Conservation (phyloP, 2,113 vertebrate species). For the Rousettus leschenaultii region DNA sequence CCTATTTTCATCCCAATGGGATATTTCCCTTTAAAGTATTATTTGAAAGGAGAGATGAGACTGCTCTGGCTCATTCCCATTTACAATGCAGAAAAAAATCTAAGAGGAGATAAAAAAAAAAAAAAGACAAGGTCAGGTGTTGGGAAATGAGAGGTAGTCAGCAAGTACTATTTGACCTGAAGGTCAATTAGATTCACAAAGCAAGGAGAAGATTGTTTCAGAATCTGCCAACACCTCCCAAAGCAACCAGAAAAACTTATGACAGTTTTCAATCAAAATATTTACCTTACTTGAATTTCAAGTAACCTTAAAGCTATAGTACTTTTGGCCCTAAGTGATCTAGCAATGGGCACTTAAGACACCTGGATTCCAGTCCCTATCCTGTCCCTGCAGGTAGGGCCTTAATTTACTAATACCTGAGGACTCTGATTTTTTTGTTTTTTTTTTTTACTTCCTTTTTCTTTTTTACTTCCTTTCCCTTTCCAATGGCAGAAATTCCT, state of each 20-base stretch:
- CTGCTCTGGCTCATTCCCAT: neutral
- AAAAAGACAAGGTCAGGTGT: neutral
- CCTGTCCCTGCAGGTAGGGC: neutral
- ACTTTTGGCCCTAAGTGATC: neutral
- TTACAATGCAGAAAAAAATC: neutral
- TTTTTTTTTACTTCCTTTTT: neutral
- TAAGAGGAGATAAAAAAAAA: neutral
- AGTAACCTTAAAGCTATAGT: neutral
- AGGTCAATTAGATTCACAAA: neutral
- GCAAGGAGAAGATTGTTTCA: neutral
- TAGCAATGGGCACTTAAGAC: neutral
- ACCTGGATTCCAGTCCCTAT: neutral
- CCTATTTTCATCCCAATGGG: neutral
- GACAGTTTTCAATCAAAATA: neutral
- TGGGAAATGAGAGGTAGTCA: neutral
- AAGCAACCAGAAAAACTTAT: neutral
- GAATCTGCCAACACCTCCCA: neutral
- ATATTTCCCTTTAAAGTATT: neutral
- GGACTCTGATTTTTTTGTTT: neutral
- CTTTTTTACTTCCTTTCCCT: neutral
- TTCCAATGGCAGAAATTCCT: neutral
- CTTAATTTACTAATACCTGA: neutral
- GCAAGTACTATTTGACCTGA: neutral
- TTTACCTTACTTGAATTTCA: neutral
- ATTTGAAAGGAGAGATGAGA: neutral